Evolutionary conservation across 2,113 vertebrate genomes (phyloP), one percentile per base, ranked within the genome.

Genomic region (Lipotes vexillifer): DNA sequence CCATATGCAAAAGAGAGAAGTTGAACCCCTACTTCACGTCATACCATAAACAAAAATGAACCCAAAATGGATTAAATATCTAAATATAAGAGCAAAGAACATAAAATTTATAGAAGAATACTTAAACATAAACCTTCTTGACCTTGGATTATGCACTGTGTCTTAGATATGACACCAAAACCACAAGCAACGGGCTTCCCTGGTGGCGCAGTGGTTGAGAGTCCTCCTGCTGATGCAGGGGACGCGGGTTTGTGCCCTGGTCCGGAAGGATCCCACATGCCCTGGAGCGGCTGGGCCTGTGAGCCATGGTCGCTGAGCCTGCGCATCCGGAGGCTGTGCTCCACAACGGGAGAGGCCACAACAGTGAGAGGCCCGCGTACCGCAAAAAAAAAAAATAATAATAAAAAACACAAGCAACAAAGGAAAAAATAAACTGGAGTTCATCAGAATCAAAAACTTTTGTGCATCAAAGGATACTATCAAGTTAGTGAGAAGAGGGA

Each of bases 121-220:
- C 4, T 36, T 25, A 61, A 71, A 33, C 6, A 44, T 71, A 89
- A 44, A 85, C 36, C 17, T 72, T 44, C 29, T 52, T 81, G 71
- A 77, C 29, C 44, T 83, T 94, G 88, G 20, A 49, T 90, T 68
- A 78, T n/a, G 21, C 7, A 68, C 72, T 72, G 15, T 44, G 25
- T 82, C 81, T 94, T 63, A 83, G 33, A 95, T 66, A 95, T 63
- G 29, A 74, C 65, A 75, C 15, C 75, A 81, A 94, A 94, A 93
- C 9, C 27, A 63, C 6, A 89, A 81, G 33, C 20, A 85, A 66
- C 25, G n/a, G n/a, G n/a, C n/a, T n/a, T n/a, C n/a, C n/a, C n/a
- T n/a, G n/a, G n/a, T n/a, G n/a, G n/a, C n/a, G n/a, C n/a, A n/a
- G n/a, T n/a, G n/a, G n/a, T n/a, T n/a, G n/a, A n/a, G n/a, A n/a